Base-by-base conservation (phyloP, 2,113 vertebrate species). In the Epinephelus cyanopodus region DNA sequence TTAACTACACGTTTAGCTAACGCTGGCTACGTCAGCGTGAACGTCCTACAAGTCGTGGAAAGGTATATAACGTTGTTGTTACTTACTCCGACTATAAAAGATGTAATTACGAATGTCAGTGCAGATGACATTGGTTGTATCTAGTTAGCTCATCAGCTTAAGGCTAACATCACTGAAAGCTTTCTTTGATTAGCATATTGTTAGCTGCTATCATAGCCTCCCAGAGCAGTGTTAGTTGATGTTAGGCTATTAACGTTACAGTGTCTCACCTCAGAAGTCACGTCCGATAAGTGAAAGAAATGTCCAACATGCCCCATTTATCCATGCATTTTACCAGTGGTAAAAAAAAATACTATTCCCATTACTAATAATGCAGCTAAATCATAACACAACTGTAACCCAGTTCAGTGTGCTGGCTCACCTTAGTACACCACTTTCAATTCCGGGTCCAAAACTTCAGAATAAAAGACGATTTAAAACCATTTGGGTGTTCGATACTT, bases 231-330 rank as follows among this genome's bases (percentile, higher is more conserved):
- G 19, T 33, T 17, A 33, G 23, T 60, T 13, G 27, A 57, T 13
- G 64, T 66, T 58, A 64, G 60, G 69, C 71, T 29, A 69, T 53
- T 29, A 29, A 29, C 29, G 29, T 29, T 15, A 63, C 58, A 33
- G 45, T 42, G 56, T 71, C 85, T 17, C 85, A 95, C 94, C 94
- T 93, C 92, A 87, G 25, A 81, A 48, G 50, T 65, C 52, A 65
- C 88, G 78, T 87, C 70, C 79, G 17, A 76, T 42, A 56, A 83
- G 15, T n/a, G 18, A 81, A 18, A 64, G 9, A 84, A n/a, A 67
- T n/a, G 45, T 89, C 79, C 65, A 63, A 37, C 53, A 47, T 39
- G 60, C 19, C 53, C 77, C 75, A 64, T 69, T 64, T 84, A 77
- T 62, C 77, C 78, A 68, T 50, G 37, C 50, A 76, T 67, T 61